Conservation (phyloP, 2,113 vertebrate species). For the Petromus typicus region DNA sequence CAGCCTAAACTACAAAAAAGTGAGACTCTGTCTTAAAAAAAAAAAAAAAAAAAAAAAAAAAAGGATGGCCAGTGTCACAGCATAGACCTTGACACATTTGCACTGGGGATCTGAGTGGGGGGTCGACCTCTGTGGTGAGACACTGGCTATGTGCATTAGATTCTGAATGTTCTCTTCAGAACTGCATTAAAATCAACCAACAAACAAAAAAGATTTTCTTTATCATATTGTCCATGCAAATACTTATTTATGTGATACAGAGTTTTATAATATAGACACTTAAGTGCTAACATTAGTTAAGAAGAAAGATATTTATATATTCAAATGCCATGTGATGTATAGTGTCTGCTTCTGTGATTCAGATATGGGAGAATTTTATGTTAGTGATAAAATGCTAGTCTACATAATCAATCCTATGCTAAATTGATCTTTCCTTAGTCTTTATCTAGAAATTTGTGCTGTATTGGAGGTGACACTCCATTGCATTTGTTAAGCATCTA, state of each 20-base stretch:
- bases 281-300: background rate
- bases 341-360: background rate
- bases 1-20: too few relatives aligned
- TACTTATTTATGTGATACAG: background rate
- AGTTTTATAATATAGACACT: background rate
- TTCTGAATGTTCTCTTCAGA: background rate
- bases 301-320: background rate
- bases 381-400: background rate
- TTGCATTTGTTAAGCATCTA: background rate
- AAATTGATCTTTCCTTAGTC: background rate
- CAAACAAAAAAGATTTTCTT: background rate
- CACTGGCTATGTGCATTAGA: background rate
- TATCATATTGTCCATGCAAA: background rate
- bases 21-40: too few relatives aligned
- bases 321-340: background rate
- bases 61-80: background rate
- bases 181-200: background rate
- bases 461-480: background rate
- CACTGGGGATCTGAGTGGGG: rapidly evolving
- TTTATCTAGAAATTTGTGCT: background rate
- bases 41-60: too few relatives aligned
- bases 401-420: background rate
- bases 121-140: background rate
- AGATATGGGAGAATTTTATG: background rate
- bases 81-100: background rate